A percentile compares a stretch with the other conserved stretches of the same genome.
Evolutionary conservation across 2,797 vertebrate species (phyloP).

Genomic region (Enteromius fasciolatus): DNA sequence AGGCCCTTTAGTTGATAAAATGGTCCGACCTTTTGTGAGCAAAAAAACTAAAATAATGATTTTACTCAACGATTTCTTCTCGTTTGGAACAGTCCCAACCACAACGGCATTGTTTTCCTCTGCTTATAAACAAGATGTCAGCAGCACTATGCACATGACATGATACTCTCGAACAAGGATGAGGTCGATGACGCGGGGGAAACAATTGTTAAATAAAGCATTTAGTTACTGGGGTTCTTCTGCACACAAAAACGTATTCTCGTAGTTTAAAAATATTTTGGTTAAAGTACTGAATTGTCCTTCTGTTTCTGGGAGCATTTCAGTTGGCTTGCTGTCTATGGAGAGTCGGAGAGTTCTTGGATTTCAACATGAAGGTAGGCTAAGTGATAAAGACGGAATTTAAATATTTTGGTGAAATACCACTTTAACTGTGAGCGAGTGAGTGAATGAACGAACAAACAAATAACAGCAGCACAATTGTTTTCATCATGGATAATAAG

Average conservation of each 20-base stretch:
- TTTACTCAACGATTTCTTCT: neutral
- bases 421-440: neutral
- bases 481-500: conserved; percentile 2
- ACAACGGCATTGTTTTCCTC: neutral
- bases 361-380: no score
- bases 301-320: neutral
- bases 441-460: neutral
- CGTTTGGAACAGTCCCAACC: neutral
- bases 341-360: neutral
- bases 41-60: neutral
- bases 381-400: neutral
- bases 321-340: neutral
- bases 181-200: neutral
- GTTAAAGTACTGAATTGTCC: neutral
- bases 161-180: no score
- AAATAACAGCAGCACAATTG: neutral
- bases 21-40: neutral
- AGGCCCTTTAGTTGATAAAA: neutral
- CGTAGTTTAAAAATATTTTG: neutral
- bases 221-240: neutral
- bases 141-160: neutral
- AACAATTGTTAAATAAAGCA: neutral
- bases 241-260: neutral
- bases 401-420: no score
- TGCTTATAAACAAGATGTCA: neutral